These are phyloP conservation scores for Eupithecia abbreviata DNA, from an alignment of 2,888 invertebrate species.

Conservation along the genomic window DNA sequence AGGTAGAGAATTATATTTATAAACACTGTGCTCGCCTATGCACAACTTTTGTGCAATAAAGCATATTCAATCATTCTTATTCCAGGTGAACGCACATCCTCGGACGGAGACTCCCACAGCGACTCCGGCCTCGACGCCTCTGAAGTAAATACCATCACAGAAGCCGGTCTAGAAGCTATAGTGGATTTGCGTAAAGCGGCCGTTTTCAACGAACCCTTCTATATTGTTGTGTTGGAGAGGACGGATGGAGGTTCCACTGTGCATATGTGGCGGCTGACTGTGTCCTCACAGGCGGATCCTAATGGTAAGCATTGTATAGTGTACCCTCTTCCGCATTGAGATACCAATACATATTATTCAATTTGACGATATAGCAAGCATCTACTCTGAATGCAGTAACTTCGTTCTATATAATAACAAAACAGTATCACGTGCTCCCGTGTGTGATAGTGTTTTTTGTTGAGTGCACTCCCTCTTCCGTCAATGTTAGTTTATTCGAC, in stretches of 20 bases:
- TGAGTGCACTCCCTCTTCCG: too few species aligned
- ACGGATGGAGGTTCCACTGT: slow-evolving; percentile 92
- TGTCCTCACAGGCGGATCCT: slow-evolving; percentile 89
- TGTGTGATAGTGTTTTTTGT: too few species aligned
- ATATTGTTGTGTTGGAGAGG: slow-evolving; percentile 95
- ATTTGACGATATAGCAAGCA: too few species aligned
- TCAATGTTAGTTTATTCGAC: too few species aligned
- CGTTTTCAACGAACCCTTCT: slow-evolving; percentile 97
- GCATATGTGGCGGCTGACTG: slow-evolving; percentile 98
- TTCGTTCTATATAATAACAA: too few species aligned
- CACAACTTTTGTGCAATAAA: too few species aligned
- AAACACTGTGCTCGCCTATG: too few species aligned
- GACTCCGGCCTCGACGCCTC: slow-evolving; percentile 68
- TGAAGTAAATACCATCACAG: slow-evolving; percentile 79
- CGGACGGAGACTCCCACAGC: slow-evolving; percentile 58
- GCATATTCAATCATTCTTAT: not conserved
- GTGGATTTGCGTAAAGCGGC: slow-evolving; percentile 94
- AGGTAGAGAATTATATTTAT: too few species aligned
- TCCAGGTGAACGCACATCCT: slow-evolving; percentile 69
- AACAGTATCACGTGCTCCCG: too few species aligned
- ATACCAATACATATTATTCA: too few species aligned
- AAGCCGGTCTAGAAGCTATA: slow-evolving; percentile 91
- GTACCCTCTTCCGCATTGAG: too few species aligned
- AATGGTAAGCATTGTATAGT: slow-evolving; percentile 48
- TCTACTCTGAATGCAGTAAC: too few species aligned